Evolutionary conservation across 2,113 vertebrate genomes (phyloP).

Genomic region (Rhipidura dahli): DNA sequence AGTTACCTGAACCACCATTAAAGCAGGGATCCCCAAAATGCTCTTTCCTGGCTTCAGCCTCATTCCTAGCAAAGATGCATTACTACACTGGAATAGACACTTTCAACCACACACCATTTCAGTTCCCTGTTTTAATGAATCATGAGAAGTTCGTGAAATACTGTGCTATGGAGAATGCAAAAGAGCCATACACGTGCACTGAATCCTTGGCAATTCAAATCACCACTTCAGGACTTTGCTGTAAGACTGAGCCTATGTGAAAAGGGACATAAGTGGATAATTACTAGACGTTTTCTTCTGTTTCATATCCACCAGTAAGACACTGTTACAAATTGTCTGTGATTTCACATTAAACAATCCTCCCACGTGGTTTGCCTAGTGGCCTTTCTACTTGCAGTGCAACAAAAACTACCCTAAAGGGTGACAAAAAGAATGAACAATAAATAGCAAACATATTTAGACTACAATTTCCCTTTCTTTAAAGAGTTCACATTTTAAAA

Average conservation of each 20-base stretch:
- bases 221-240: not conserved
- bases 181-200: not conserved
- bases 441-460: not conserved
- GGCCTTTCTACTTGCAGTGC: not conserved
- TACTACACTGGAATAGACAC: not conserved
- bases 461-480: not conserved
- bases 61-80: not conserved
- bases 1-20: not conserved
- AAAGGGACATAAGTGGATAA: not conserved
- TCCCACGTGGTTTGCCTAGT: not conserved
- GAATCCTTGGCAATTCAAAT: not conserved
- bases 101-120: not conserved
- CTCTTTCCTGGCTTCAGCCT: not conserved
- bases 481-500: not conserved
- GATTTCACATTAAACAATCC: not conserved
- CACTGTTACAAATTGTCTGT: not conserved
- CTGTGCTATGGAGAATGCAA: not conserved
- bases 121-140: not conserved
- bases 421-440: not conserved
- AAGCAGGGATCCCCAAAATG: not conserved
- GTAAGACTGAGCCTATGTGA: accelerated
- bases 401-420: not conserved
- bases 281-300: not conserved
- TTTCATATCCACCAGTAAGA: not conserved
- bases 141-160: not conserved